These are phyloP conservation scores for Watsonalla cultraria DNA, from an alignment of 2,888 invertebrate species.

Conservation along the genomic window DNA sequence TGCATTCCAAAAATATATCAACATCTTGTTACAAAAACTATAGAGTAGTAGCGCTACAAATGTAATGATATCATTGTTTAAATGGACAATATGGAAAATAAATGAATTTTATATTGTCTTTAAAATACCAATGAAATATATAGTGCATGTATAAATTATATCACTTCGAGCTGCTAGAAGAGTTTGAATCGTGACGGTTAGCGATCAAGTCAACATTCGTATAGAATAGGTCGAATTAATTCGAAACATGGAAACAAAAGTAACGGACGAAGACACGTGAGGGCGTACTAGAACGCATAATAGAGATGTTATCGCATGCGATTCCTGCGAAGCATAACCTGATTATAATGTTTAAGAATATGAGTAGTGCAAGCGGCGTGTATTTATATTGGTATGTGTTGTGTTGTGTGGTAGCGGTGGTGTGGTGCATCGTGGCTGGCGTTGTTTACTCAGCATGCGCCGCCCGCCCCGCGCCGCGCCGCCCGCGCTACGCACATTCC, in stretches of 20 bases:
- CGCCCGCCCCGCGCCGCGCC: slow-evolving; percentile 19
- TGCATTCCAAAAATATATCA: slow-evolving; percentile 37
- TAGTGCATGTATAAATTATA: too few relatives aligned
- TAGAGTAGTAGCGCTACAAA: not conserved
- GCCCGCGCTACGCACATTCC: slow-evolving; percentile 39
- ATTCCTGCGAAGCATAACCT: not conserved
- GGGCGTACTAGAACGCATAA: not conserved
- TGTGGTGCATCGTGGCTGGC: slow-evolving; percentile 37
- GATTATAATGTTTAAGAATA: slow-evolving; percentile 5
- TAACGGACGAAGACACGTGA: not conserved
- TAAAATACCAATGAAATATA: too few relatives aligned
- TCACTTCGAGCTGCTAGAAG: too few relatives aligned
- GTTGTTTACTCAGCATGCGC: slow-evolving; percentile 66
- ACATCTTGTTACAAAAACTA: not conserved
- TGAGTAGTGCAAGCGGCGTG: slow-evolving; percentile 9
- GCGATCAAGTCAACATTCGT: not conserved
- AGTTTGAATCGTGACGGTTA: too few relatives aligned
- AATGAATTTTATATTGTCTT: not conserved
- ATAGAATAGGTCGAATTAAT: not conserved
- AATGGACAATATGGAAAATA: not conserved
- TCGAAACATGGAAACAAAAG: not conserved
- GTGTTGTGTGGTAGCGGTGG: slow-evolving; percentile 11
- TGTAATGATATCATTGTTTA: not conserved
- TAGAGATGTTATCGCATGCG: not conserved
- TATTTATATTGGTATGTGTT: slow-evolving; percentile 22